Evolutionary conservation across 2,888 invertebrate species (phyloP), one percentile per base, ranked within the genome.

Genomic region (Pemphredon lugubris): DNA sequence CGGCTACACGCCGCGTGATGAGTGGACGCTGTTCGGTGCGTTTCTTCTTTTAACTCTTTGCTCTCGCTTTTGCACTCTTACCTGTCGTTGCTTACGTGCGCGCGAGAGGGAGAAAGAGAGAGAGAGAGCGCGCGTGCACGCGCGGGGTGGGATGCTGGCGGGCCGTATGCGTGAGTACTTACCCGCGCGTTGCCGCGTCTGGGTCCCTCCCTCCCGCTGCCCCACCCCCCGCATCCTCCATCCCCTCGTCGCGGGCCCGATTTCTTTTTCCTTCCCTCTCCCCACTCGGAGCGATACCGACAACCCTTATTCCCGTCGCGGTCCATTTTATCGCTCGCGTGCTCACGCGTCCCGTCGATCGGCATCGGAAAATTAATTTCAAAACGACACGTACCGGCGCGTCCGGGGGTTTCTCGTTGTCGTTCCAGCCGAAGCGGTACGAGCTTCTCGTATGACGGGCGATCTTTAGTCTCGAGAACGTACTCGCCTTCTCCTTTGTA

Each of bases 1-100:
- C 88, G 88, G 83, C 88, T 87, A 88, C 89, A 88, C 86, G 89
- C 89, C 89, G 88, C 86, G 89, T 89, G 89, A 89, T 89, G 89
- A 89, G 88, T 88, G 88, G 89, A 89, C 72, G 88, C 87, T 89
- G 89, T 89, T 87, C 84, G 84, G 76, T 79, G 77, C 86, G 85
- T 88, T 77, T 87, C 86, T 87, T 88, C 86, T 88, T 88, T 86
- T 83, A 86, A 85, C 86, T 87, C 86, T 83, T 83, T 86, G 82
- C 65, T 59, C 79, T 83, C 83, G 80, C 83, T 83, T 84, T 84
- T 83, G 83, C 86, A 80, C 85, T 86, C 84, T 79, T 75, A 63
- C 75, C 67, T 77, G 81, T 74, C 76, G 71, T 74, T 69, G 70
- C 73, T 74, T 81, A 81, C 71, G 74, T 77, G 76, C 72, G 61